Evolutionary conservation across 2,797 vertebrate genomes (phyloP).

Genomic region (Poeciliopsis paucimaculata): DNA sequence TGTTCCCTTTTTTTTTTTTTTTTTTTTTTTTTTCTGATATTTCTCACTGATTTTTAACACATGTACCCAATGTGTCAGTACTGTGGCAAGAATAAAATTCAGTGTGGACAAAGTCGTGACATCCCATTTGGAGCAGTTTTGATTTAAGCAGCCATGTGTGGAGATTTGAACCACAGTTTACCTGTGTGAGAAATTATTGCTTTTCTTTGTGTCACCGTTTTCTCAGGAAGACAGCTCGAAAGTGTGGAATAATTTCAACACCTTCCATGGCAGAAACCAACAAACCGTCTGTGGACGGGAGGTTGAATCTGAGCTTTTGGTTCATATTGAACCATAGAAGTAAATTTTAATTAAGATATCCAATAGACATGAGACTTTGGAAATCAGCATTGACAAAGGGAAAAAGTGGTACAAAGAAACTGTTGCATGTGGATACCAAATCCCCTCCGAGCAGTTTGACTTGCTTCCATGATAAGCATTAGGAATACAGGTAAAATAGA

Average conservation of each 20-base stretch:
- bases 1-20: no score
- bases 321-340: not conserved
- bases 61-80: constrained; percentile 10
- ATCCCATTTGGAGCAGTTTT: constrained; percentile 34
- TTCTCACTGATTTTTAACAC: constrained; percentile 21
- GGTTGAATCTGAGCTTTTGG: not conserved
- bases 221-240: constrained; percentile 18
- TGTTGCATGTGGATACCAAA: not conserved
- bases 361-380: not conserved
- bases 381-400: not conserved
- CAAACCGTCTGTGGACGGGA: not conserved
- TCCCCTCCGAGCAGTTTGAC: not conserved
- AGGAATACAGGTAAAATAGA: constrained; percentile 5
- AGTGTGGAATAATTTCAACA: not conserved
- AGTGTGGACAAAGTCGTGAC: constrained; percentile 20
- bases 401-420: not conserved
- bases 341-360: not conserved
- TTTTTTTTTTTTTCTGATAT: not conserved
- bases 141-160: constrained; percentile 37
- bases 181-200: constrained; percentile 24
- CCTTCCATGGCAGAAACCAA: constrained; percentile 7
- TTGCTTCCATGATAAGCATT: not conserved
- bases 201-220: constrained; percentile 28
- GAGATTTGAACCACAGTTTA: constrained; percentile 20
- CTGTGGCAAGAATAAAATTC: constrained; percentile 42